Evolutionary conservation across 2,113 vertebrate genomes (phyloP), one percentile per base, ranked within the genome.

Genomic region (Phalacrocorax brasilianus): DNA sequence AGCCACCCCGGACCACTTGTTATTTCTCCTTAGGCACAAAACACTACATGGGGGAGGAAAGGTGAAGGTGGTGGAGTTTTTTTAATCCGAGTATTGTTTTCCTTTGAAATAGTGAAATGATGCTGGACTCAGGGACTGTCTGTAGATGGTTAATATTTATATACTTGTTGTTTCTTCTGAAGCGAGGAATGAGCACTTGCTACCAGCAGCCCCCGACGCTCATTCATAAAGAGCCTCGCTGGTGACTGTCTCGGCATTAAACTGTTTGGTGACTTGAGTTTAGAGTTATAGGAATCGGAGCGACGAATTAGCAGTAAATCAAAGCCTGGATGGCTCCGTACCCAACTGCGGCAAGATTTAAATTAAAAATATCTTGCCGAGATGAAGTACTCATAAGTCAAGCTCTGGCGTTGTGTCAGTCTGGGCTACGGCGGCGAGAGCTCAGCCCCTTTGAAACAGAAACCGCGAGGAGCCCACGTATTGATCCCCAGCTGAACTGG

Each of bases 241-340:
- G 66, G 88, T 53, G 95, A 97, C 91, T 17, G 83, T 53, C 96
- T 91, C 74, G 65, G 73, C 28, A 20, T 97, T 96, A 95, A 97
- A 91, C 93, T 83, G 72, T 91, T 98, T 96, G 97, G 95, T 89
- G 97, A 95, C 89, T 85, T 40, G 96, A 89, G 92, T 86, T 97
- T 85, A 96, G 97, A 98, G 97, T 97, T 93, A 89, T 65, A 96
- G 97, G 95, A 94, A 91, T 80, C 15, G 26, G 89, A 91, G 95
- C 50, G 52, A 92, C 42, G 94, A 97, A 97, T 96, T 93, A 97
- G 88, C 95, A 97, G 93, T 98, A 97, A 98, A 98, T 98, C 97
- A 98, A 97, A 95, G 97, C 97, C 96, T 12, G 89, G 93, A 81
- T 96, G 95, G 96, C 95, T 95, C 91, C 3, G 5, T 97, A 95